Evolutionary conservation across 2,113 vertebrate genomes (phyloP).

Genomic region (Paracanthobrama guichenoti): DNA sequence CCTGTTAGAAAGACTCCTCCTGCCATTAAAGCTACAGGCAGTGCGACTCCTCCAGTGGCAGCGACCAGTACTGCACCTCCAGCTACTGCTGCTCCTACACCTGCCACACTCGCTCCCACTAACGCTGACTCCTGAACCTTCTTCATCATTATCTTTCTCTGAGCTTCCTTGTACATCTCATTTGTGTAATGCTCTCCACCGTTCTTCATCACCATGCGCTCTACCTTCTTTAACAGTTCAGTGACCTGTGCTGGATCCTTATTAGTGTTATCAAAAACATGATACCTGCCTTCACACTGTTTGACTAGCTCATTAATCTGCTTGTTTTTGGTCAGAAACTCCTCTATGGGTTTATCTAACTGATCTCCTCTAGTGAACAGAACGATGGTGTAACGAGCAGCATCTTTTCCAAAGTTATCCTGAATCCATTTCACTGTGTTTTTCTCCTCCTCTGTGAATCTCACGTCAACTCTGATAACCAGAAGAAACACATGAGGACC

Average conservation of each 20-base stretch:
- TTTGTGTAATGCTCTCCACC: slow-evolving; percentile 68
- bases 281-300: slow-evolving; percentile 67
- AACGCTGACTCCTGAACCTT: slow-evolving; percentile 13
- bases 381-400: slow-evolving; percentile 65
- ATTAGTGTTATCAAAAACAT: slow-evolving; percentile 71
- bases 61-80: too few relatives aligned
- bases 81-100: not conserved
- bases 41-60: too few relatives aligned
- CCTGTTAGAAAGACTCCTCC: too few relatives aligned
- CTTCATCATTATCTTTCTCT: slow-evolving; percentile 48
- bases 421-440: too few relatives aligned
- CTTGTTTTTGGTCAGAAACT: slow-evolving; percentile 55
- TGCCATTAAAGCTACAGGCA: too few relatives aligned
- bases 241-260: slow-evolving; percentile 61
- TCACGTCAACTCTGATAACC: too few relatives aligned
- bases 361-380: slow-evolving; percentile 74
- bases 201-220: slow-evolving; percentile 65
- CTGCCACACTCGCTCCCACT: too few relatives aligned
- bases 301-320: slow-evolving; percentile 65
- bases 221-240: slow-evolving; percentile 67
- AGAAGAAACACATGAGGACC: too few relatives aligned
- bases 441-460: too few relatives aligned
- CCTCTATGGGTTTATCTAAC: slow-evolving; percentile 63
- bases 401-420: too few relatives aligned
- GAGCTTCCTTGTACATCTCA: slow-evolving; percentile 59